Percentiles rank a stretch among this genome's conserved stretches.
Evolutionary conservation across 2,113 vertebrate genomes (phyloP).

Genomic region (Ciconia boyciana): DNA sequence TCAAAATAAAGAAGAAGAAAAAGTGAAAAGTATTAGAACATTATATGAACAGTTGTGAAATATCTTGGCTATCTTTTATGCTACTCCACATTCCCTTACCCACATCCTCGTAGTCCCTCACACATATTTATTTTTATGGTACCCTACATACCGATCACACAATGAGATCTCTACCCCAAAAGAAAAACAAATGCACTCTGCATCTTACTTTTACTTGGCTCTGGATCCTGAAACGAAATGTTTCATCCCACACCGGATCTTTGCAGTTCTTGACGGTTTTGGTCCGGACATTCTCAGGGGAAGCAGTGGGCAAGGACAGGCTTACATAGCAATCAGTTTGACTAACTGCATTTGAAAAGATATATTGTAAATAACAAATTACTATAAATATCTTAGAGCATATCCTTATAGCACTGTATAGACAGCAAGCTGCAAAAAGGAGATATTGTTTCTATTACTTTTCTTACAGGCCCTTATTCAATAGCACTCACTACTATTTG

Average conservation of each 20-base stretch:
- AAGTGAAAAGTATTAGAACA: neutral
- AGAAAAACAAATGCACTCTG: neutral
- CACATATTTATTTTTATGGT: neutral
- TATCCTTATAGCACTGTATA: neutral
- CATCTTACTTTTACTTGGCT: slow-evolving; percentile 79
- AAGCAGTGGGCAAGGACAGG: slow-evolving; percentile 80
- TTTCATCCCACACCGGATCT: slow-evolving; percentile 86
- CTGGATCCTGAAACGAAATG: slow-evolving; percentile 79
- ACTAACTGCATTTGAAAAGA: slow-evolving; percentile 61
- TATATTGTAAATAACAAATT: neutral
- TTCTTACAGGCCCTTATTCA: neutral
- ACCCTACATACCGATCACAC: neutral
- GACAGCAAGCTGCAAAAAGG: neutral
- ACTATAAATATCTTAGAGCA: neutral
- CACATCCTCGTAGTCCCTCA: neutral
- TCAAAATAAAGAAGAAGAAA: neutral
- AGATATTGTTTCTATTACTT: neutral
- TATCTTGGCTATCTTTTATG: neutral
- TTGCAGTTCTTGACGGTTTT: slow-evolving; percentile 73
- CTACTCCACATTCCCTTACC: neutral
- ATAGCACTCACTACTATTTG: neutral
- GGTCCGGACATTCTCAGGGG: slow-evolving; percentile 66
- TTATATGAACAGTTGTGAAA: neutral
- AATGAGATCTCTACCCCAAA: neutral
- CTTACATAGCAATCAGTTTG: slow-evolving; percentile 81